phyloP scores from a whole-genome alignment of 2,113 vertebrate genomes.

The Tichodroma muraria region DNA sequence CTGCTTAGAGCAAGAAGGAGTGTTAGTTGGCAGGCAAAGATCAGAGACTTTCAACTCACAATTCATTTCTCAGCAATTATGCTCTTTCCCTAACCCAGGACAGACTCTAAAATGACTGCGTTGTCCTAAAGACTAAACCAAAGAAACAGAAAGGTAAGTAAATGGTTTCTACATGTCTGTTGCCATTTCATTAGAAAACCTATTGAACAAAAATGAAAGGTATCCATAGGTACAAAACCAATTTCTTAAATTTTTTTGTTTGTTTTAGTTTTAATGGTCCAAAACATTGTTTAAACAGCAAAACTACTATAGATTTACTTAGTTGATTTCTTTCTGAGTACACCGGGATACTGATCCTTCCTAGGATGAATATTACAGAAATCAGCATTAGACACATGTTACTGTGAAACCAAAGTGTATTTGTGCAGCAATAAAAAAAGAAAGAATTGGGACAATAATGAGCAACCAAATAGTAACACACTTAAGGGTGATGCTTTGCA shows the following conservation, averaged over 20 bases:
- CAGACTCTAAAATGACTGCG: not conserved
- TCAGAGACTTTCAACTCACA: not conserved
- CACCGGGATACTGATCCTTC: not conserved
- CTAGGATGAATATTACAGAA: not conserved
- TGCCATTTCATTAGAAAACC: not conserved
- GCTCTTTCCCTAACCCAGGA: not conserved
- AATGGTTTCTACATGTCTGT: not conserved
- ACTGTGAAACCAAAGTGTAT: not conserved
- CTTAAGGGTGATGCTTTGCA: slow-evolving; percentile 19
- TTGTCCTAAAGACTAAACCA: not conserved
- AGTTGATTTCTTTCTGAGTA: not conserved
- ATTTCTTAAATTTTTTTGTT: not conserved
- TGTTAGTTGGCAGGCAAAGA: not conserved
- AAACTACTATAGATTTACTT: not conserved
- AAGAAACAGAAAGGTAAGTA: not conserved
- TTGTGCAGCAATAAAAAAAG: slow-evolving; percentile 9
- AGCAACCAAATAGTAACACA: not conserved
- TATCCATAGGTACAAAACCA: not conserved
- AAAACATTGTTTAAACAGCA: not conserved
- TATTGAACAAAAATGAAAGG: not conserved
- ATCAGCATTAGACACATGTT: not conserved
- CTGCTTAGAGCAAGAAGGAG: not conserved
- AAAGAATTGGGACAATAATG: slow-evolving; percentile 2
- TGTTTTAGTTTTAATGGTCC: not conserved
- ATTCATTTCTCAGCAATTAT: not conserved